A percentile compares a stretch with the other conserved stretches of the same genome.
These are phyloP conservation scores for Cistogaster globosa DNA, from an alignment of 2,888 invertebrate species.

Conservation along the genomic window DNA sequence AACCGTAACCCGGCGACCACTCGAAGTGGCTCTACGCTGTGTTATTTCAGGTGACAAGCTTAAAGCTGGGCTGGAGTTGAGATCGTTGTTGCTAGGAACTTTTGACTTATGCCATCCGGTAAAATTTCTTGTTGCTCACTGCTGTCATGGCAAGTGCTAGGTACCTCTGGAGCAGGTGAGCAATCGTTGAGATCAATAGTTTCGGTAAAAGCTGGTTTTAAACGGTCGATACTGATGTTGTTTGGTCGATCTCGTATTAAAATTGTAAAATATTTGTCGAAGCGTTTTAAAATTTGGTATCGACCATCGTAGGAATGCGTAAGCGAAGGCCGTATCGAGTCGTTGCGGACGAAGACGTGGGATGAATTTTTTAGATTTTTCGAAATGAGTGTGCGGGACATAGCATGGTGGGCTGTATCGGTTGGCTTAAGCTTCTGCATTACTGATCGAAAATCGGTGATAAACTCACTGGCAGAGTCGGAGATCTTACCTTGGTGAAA, in stretches of 20 bases:
- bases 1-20: too few species aligned
- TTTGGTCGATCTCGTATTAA: not conserved
- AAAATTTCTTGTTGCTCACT: too few species aligned
- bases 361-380: not conserved
- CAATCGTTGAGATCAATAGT: too few species aligned
- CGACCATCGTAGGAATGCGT: not conserved
- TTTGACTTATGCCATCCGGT: too few species aligned
- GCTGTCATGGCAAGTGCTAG: too few species aligned
- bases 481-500: not conserved
- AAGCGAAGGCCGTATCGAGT: not conserved
- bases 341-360: not conserved
- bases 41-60: too few species aligned
- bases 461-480: constrained; percentile 18
- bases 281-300: not conserved
- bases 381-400: not conserved
- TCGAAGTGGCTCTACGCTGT: too few species aligned
- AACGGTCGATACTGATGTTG: too few species aligned
- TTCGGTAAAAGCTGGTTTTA: too few species aligned
- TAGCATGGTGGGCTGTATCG: constrained; percentile 24
- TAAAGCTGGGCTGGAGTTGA: too few species aligned
- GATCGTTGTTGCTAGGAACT: too few species aligned
- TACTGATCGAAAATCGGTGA: constrained; percentile 21
- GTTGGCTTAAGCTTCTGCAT: constrained; percentile 31
- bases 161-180: too few species aligned
- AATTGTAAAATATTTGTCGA: constrained; percentile 13